A percentile compares a stretch with the other conserved stretches of the same genome.
phyloP scores from a whole-genome alignment of 1,140 invertebrate genomes.

The Formica exsecta region DNA sequence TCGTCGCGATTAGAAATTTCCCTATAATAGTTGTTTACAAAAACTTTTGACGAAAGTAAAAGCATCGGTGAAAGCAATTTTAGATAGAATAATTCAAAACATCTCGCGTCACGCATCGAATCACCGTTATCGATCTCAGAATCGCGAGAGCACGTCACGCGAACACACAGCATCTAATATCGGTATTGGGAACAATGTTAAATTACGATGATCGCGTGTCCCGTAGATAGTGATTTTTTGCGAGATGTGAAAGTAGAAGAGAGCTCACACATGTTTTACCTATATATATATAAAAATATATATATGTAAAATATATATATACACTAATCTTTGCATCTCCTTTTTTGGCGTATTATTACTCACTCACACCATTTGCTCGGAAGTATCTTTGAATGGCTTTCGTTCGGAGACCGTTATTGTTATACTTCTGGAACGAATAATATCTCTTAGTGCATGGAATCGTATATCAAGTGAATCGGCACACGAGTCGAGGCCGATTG shows the following conservation, averaged over 20 bases:
- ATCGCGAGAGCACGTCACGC: not conserved
- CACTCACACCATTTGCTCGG: slow-evolving; percentile 67
- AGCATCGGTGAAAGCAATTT: slow-evolving; percentile 33
- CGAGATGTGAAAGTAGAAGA: slow-evolving; percentile 60
- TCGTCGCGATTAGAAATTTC: slow-evolving; percentile 22
- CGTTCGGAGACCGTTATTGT: slow-evolving; percentile 69
- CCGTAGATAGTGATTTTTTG: slow-evolving; percentile 63
- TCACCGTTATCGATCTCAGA: not conserved
- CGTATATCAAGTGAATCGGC: slow-evolving; percentile 59
- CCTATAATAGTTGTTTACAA: slow-evolving; percentile 31
- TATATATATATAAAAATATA: slow-evolving; percentile 29
- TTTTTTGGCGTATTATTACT: slow-evolving; percentile 69
- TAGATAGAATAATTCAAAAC: slow-evolving; percentile 19
- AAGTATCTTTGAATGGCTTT: slow-evolving; percentile 73
- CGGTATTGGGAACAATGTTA: slow-evolving; percentile 30
- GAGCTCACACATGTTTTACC: slow-evolving; percentile 45
- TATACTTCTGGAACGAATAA: slow-evolving; percentile 73
- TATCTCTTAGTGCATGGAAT: slow-evolving; percentile 74
- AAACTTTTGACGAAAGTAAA: slow-evolving; percentile 36
- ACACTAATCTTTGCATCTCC: slow-evolving; percentile 72
- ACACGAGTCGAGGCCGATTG: slow-evolving; percentile 57
- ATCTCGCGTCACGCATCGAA: slow-evolving; percentile 6
- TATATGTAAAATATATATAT: slow-evolving; percentile 29
- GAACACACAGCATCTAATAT: slow-evolving; percentile 6
- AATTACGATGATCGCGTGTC: slow-evolving; percentile 49